These are phyloP conservation scores for Nemapogon koenigi DNA, from an alignment of 2,888 invertebrate species.

Conservation along the genomic window DNA sequence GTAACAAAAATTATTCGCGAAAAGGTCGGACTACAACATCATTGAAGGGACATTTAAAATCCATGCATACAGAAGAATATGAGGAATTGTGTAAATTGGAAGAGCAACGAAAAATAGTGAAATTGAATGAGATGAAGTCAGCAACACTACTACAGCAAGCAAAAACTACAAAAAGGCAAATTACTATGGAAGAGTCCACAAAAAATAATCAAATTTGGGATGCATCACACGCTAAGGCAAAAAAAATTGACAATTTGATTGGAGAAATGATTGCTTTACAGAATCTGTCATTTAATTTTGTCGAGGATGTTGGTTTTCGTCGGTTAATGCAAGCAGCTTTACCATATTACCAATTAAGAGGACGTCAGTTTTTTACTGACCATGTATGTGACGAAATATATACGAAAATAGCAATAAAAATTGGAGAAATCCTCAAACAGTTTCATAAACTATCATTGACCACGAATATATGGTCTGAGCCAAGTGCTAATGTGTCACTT, in stretches of 20 bases:
- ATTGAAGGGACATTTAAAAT: constrained; percentile 19
- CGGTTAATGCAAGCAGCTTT: constrained; percentile 18
- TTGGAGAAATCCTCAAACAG: constrained; percentile 17
- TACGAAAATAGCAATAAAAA: constrained; percentile 18
- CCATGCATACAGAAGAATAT: constrained; percentile 18
- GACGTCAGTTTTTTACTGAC: constrained; percentile 19
- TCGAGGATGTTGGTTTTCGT: constrained; percentile 21
- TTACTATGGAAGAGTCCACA: constrained; percentile 17
- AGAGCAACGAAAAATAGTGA: constrained; percentile 11
- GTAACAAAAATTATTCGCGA: constrained; percentile 19
- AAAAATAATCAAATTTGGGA: constrained; percentile 16
- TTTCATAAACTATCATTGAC: constrained; percentile 15
- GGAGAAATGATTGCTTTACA: constrained; percentile 22
- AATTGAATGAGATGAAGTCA: constrained; percentile 8
- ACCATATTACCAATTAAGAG: constrained; percentile 21
- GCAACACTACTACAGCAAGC: constrained; percentile 2
- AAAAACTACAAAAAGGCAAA: constrained; percentile 15
- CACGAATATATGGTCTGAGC: constrained; percentile 12
- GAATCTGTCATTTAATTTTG: constrained; percentile 22
- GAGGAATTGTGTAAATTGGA: constrained; percentile 16
- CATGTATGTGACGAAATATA: constrained; percentile 19
- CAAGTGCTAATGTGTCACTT: constrained; percentile 11
- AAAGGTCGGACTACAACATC: constrained; percentile 20
- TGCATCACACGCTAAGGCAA: constrained; percentile 15
- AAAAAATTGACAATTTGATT: constrained; percentile 18